Base-by-base conservation (phyloP, 2,888 invertebrate species). In the Elegia similella region DNA sequence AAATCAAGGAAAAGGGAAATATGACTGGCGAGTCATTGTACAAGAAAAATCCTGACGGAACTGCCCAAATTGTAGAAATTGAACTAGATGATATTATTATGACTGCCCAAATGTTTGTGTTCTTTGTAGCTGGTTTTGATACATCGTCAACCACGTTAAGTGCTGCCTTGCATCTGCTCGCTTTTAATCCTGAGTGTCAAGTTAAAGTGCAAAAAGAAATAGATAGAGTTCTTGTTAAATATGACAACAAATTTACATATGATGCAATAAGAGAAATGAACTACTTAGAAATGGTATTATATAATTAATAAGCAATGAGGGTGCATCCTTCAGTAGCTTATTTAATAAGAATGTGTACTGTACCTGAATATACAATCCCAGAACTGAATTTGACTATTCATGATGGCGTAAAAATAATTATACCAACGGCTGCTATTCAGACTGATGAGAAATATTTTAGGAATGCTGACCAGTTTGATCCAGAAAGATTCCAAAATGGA, bases 91-190 rank as follows among this genome's bases (percentile, higher is more conserved):
- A 87, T 52, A 58, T 76, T 48, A 61, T 88, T 53, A 73, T 90
- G 72, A 80, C 80, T 10, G 87, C 90, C 2, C 90, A 89, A 76
- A 82, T 84, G 0, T 89, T 91, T 66, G 82, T 88, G 6, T 90
- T 90, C 63, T 90, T 91, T 48, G 90, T 83, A 15, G 92, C 92
- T 57, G 92, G 92, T 7, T 92, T 90, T 64, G 92, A 92, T 69
- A 92, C 92, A 2, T 92, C 92, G 0, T 92, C 92, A 0, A 86
- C 88, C 0, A 83, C 90, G 5, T 84, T 92, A 0, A 89, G 91
- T 75, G 91, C 83, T 50, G 80, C 87, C 2, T 72, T 91, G 12
- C 92, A 92, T 63, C 83, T 87, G 62, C 69, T 92, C 7, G 92
- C 92, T 29, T 86, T 82, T 16, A 74, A 92, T 66, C 86, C 86